These are phyloP conservation scores for Camponotus pennsylvanicus DNA, from an alignment of 1,140 invertebrate species.

Conservation along the genomic window DNA sequence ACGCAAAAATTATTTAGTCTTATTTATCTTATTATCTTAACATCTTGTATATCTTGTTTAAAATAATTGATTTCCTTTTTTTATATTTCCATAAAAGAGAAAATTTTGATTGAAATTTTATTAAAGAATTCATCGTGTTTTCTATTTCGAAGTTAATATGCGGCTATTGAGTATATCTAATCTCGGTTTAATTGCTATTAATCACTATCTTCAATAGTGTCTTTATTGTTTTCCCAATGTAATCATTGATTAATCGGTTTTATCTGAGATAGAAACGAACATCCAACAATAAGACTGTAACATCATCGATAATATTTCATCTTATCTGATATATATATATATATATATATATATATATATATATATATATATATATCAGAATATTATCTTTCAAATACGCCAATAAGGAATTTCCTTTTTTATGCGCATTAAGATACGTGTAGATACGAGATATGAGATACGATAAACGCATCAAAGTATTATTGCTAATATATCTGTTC, in stretches of 20 bases:
- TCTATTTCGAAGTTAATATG: not conserved
- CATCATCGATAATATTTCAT: not conserved
- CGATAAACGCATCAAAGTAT: slow-evolving; percentile 4
- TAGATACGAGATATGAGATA: not conserved
- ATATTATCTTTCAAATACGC: not conserved
- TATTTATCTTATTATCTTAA: not conserved
- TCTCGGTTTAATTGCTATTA: too few species aligned
- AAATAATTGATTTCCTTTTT: not conserved
- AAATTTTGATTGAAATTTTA: not conserved
- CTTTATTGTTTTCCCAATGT: not conserved
- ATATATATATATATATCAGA: not conserved
- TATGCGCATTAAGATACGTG: not conserved
- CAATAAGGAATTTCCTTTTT: not conserved
- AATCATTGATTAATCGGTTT: not conserved
- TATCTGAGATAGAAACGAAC: not conserved
- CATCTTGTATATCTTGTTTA: not conserved
- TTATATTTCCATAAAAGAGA: not conserved
- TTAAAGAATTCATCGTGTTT: not conserved
- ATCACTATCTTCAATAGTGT: not conserved
- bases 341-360: too few species aligned
- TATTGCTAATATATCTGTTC: too few species aligned
- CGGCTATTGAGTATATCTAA: not conserved
- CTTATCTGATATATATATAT: not conserved
- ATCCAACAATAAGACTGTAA: not conserved
- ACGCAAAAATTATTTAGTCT: not conserved